Percentiles rank a stretch among this genome's conserved stretches.
These are phyloP conservation scores for Microtus ochrogaster DNA, from an alignment of 2,113 vertebrate species.

Conservation along the genomic window DNA sequence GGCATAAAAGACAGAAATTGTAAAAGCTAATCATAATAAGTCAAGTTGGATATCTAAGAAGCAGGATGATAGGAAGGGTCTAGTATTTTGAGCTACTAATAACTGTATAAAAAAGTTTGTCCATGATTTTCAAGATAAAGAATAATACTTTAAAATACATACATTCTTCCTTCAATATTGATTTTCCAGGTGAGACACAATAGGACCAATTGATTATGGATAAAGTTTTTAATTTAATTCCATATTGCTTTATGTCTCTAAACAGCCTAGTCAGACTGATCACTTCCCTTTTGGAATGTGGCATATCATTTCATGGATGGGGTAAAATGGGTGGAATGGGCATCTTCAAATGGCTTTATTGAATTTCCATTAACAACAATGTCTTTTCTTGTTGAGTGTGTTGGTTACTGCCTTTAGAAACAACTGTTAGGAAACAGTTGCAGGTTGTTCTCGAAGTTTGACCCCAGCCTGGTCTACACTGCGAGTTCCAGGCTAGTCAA, in stretches of 20 bases:
- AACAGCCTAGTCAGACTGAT: background rate
- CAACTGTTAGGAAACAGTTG: background rate
- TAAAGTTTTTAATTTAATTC: constrained; percentile 19
- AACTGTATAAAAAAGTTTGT: background rate
- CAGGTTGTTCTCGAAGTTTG: background rate
- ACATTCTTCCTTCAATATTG: background rate
- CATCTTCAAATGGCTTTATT: constrained; percentile 17
- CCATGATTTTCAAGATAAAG: background rate
- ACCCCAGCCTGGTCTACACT: background rate
- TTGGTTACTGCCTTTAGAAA: background rate
- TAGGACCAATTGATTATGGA: background rate
- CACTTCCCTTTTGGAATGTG: background rate
- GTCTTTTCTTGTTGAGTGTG: background rate
- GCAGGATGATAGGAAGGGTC: background rate
- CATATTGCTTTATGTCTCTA: background rate
- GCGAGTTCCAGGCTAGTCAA: background rate
- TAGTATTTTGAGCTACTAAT: constrained; percentile 1
- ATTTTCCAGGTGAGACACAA: background rate
- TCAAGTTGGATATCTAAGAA: constrained; percentile 40
- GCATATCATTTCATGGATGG: background rate
- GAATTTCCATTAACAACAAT: constrained; percentile 30
- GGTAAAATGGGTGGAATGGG: background rate
- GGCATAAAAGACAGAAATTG: constrained; percentile 3
- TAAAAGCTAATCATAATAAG: constrained; percentile 40
- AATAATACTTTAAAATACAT: background rate